Conservation (phyloP, 2,888 invertebrate species). For the Apeira syringaria region DNA sequence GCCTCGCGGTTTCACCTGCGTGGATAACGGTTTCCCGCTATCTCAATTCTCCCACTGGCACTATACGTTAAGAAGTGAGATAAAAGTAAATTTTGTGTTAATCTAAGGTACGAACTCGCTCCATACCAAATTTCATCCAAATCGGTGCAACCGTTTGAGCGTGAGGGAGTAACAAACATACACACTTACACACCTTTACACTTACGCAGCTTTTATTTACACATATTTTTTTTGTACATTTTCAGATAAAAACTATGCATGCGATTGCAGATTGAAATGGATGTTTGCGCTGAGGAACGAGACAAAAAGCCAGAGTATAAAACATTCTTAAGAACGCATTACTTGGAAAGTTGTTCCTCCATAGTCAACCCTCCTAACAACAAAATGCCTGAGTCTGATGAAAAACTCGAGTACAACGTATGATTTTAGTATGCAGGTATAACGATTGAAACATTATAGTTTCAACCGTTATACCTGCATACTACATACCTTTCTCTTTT, state of each 20-base stretch:
- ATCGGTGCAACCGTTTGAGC: no score
- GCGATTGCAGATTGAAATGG: conserved; percentile 93
- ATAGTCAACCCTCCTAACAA: conserved; percentile 75
- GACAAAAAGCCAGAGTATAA: conserved; percentile 88
- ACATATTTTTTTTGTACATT: conserved; percentile 45
- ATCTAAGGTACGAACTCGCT: no score
- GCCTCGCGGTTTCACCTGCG: no score
- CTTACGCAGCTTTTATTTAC: no score
- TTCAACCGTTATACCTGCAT: no score
- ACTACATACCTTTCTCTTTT: no score
- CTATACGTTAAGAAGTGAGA: no score
- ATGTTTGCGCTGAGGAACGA: conserved; percentile 89
- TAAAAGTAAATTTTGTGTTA: no score
- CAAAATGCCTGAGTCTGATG: conserved; percentile 63
- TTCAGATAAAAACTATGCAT: conserved; percentile 92
- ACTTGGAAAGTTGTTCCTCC: conserved; percentile 87
- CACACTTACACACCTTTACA: no score
- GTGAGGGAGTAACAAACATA: no score
- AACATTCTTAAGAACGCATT: conserved; percentile 87
- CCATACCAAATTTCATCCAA: no score
- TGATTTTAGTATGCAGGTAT: conserved; percentile 65
- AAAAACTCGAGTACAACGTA: conserved; percentile 62
- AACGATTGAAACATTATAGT: conserved; percentile 58
- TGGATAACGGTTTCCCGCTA: no score
- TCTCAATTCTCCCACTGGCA: conserved; percentile 20